These are phyloP conservation scores for Drosophila elegans DNA, from an alignment of 1,140 invertebrate genomes.

Conservation along the genomic window DNA sequence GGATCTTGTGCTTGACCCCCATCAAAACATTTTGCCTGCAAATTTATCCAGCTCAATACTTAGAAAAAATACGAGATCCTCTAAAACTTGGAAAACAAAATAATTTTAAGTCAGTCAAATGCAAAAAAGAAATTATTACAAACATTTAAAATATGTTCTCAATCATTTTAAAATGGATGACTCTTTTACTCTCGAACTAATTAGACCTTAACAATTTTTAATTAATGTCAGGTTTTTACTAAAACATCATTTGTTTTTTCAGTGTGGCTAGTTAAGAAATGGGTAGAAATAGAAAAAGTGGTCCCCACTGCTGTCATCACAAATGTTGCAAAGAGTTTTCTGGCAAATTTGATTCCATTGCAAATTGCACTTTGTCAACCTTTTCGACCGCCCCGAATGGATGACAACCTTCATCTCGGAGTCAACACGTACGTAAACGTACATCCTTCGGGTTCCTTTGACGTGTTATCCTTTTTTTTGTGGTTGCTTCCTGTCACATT, in stretches of 20 bases:
- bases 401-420: slow-evolving; percentile 43
- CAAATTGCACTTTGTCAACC: slow-evolving; percentile 54
- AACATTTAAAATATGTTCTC: not conserved
- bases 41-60: not conserved
- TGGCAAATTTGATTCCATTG: slow-evolving; percentile 75
- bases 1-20: slow-evolving; percentile 20
- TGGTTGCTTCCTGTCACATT: slow-evolving; percentile 3
- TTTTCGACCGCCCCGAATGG: slow-evolving; percentile 20
- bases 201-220: too few species aligned
- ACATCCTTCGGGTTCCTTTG: slow-evolving; percentile 44
- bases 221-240: too few species aligned
- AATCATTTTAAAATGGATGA: too few species aligned
- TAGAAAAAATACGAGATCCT: not conserved
- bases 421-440: slow-evolving; percentile 27
- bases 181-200: too few species aligned
- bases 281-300: slow-evolving; percentile 1
- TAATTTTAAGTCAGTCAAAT: not conserved
- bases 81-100: not conserved
- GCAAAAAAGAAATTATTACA: not conserved
- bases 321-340: slow-evolving; percentile 31
- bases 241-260: not conserved
- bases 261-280: slow-evolving; percentile 3
- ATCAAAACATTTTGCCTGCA: slow-evolving; percentile 5
- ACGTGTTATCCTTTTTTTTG: slow-evolving; percentile 31
- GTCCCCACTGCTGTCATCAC: slow-evolving; percentile 21